Base-by-base conservation (phyloP, 30 jellyfish, hydroid and myxozoan genomes). In the Sanderia malayensis region DNA sequence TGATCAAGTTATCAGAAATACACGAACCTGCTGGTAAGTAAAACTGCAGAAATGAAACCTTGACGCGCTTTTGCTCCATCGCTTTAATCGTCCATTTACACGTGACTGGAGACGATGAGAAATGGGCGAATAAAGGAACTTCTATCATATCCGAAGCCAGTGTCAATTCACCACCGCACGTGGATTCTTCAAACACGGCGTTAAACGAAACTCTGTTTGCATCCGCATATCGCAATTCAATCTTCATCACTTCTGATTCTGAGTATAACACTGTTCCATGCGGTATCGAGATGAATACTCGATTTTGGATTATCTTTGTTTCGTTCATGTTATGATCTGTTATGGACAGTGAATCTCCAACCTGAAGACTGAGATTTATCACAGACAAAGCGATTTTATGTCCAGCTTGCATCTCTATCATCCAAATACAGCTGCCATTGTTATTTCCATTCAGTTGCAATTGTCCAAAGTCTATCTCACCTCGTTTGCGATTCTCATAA, bases 1-100 rank as follows among this genome's bases (percentile, higher is more conserved):
- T 46, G 20, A 73, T 58, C n/a, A 88, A 73, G 9, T 62, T 83
- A 18, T 76, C 80, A 77, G 62, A 88, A 2, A 81, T 33, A 57
- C 97, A 88, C 20, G 97, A 88, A 10, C 95, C 97, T 18, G 95
- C 88, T 34, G 91, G 83, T 31, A 88, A 34, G 23, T 69, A 88
- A 75, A 88, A 88, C 59, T 81, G 89, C 47, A 63, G 71, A 23
- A 80, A 74, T 26, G 93, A 68, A 18, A 81, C 46, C 32, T 66
- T 67, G 11, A 67, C 44, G 41, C 79, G 73, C 33, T 87, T 80
- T 28, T 70, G 64, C 15, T 29, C 30, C 32, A 82, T 81, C 13
- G 87, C 94, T 1, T 4, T 47, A 1, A 88, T 60, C 29, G 52
- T 32, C 97, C 97, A 88, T 31, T 63, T 32, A 79, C 97, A 88